These are phyloP conservation scores for Sinodicranocentrus sp. DNA, from an alignment of 2,888 invertebrate species.

Conservation along the genomic window DNA sequence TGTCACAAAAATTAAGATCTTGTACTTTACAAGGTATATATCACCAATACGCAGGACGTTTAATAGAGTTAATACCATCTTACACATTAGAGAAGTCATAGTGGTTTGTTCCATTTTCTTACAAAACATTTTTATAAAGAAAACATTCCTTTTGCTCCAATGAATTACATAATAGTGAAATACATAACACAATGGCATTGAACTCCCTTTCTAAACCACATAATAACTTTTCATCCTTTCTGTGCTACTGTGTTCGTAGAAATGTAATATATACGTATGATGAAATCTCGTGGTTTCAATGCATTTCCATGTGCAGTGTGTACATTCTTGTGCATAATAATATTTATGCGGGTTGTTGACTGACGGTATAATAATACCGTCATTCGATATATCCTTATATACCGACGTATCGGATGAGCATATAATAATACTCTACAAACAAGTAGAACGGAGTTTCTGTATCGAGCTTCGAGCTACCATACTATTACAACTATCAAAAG, in stretches of 20 bases:
- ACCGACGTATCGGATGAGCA: too few relatives aligned
- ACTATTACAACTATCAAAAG: slow-evolving; percentile 38
- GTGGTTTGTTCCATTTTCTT: not conserved
- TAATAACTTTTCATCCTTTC: slow-evolving; percentile 17
- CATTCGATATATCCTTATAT: too few relatives aligned
- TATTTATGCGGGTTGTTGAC: slow-evolving; percentile 50
- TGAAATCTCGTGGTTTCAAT: not conserved
- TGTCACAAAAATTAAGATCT: too few relatives aligned
- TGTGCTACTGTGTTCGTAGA: not conserved
- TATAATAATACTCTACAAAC: too few relatives aligned
- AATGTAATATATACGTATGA: not conserved
- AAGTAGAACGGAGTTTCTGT: too few relatives aligned
- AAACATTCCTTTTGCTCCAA: slow-evolving; percentile 31
- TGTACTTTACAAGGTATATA: too few relatives aligned
- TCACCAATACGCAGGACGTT: too few relatives aligned
- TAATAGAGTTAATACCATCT: too few relatives aligned
- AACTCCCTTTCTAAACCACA: not conserved
- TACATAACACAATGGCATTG: not conserved
- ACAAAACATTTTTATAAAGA: too few relatives aligned
- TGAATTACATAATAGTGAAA: slow-evolving; percentile 53
- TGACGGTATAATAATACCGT: slow-evolving; percentile 8
- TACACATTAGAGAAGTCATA: too few relatives aligned
- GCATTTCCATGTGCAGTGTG: slow-evolving; percentile 16
- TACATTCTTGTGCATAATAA: not conserved
- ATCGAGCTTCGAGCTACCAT: too few relatives aligned